phyloP scores from a whole-genome alignment of 2,888 invertebrate species.

The Drosophila borborema region DNA sequence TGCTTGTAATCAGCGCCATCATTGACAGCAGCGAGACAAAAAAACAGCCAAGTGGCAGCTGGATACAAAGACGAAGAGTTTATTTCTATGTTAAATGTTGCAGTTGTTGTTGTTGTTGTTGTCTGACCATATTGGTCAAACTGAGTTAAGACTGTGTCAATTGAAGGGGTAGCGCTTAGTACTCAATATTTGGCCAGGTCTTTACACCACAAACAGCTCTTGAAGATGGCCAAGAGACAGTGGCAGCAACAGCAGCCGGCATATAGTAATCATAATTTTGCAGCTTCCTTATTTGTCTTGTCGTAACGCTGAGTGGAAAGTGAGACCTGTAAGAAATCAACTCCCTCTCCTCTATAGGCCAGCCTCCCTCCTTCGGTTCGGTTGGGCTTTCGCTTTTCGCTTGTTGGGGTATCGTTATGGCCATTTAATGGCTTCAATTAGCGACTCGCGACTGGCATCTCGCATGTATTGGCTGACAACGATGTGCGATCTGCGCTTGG shows the following conservation, averaged over 20 bases:
- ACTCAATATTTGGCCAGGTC: slow-evolving; percentile 26
- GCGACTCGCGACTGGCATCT: slow-evolving; percentile 55
- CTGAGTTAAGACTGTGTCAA: slow-evolving; percentile 41
- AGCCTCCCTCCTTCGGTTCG: background rate
- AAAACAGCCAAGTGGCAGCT: slow-evolving; percentile 10
- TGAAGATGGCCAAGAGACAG: slow-evolving; percentile 45
- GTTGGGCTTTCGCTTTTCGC: slow-evolving; percentile 26
- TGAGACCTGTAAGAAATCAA: slow-evolving; percentile 18
- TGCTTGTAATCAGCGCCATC: slow-evolving; percentile 39
- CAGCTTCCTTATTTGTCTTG: slow-evolving; percentile 73
- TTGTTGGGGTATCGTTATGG: slow-evolving; percentile 43
- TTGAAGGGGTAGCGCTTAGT: slow-evolving; percentile 29
- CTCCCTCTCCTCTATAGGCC: background rate
- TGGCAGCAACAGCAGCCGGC: slow-evolving; percentile 12
- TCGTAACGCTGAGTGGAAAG: slow-evolving; percentile 34
- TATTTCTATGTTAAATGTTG: slow-evolving; percentile 13
- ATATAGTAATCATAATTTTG: slow-evolving; percentile 70
- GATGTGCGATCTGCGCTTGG: slow-evolving; percentile 67
- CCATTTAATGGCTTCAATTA: slow-evolving; percentile 76
- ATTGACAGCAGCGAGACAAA: slow-evolving; percentile 32
- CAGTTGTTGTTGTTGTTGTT: slow-evolving; percentile 15
- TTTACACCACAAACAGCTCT: slow-evolving; percentile 23
- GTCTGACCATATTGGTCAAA: slow-evolving; percentile 58
- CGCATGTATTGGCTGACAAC: slow-evolving; percentile 70
- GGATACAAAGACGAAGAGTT: slow-evolving; percentile 4